Evolutionary conservation across 37 sponge, comb jelly and placozoan species (phyloP).

Genomic region (Spongia lamella): DNA sequence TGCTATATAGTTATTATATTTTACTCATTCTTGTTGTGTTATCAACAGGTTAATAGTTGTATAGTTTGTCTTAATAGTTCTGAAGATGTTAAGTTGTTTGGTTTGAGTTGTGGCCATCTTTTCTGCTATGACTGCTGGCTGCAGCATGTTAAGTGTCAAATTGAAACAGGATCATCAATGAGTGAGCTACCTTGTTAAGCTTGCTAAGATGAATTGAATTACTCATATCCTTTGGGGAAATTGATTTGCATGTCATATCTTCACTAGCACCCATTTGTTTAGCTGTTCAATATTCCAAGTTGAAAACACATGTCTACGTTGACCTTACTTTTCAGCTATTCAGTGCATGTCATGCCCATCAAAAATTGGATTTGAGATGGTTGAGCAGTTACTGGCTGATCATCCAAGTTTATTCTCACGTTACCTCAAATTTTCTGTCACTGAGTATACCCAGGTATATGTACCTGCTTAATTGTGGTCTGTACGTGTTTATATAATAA

Average conservation of each 20-base stretch:
- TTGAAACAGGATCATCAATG: slow-evolving; percentile 27
- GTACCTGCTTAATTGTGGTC: neutral
- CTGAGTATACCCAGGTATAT: slow-evolving; percentile 47
- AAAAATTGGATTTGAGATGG: slow-evolving; percentile 34
- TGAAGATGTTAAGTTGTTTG: slow-evolving; percentile 4
- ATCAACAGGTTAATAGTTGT: slow-evolving; percentile 28
- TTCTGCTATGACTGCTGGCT: slow-evolving; percentile 68
- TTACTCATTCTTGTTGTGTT: too few species aligned
- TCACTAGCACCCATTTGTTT: slow-evolving; percentile 7
- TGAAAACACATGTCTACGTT: neutral
- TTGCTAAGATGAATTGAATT: neutral
- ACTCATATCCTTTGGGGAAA: neutral
- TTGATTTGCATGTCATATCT: slow-evolving; percentile 3
- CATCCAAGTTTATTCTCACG: neutral
- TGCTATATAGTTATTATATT: too few species aligned
- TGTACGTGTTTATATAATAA: neutral
- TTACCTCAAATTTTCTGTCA: slow-evolving; percentile 22
- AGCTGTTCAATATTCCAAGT: neutral
- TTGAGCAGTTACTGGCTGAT: slow-evolving; percentile 18
- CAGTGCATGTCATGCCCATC: slow-evolving; percentile 59
- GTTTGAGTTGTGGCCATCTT: slow-evolving; percentile 65
- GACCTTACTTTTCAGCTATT: slow-evolving; percentile 16
- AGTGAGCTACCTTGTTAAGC: neutral
- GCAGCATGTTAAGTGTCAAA: slow-evolving; percentile 34
- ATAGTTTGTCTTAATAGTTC: slow-evolving; percentile 39